These are phyloP conservation scores for Triops cancriformis DNA, from an alignment of 1,140 invertebrate genomes.

Conservation along the genomic window DNA sequence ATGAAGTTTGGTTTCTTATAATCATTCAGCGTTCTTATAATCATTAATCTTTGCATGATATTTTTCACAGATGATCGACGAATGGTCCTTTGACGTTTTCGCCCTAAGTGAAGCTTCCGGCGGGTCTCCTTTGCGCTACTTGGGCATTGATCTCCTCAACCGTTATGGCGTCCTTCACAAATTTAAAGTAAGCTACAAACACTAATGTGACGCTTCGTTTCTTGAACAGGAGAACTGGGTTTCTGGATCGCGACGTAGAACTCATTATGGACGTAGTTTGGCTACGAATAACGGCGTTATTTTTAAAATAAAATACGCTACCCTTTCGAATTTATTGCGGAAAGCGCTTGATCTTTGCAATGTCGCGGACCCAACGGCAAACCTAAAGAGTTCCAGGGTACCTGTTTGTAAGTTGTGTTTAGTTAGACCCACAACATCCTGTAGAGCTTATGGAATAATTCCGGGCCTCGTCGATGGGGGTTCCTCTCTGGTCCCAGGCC, in stretches of 20 bases:
- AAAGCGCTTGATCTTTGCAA: background rate
- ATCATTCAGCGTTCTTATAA: conserved; percentile 18
- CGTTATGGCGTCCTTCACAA: conserved; percentile 92
- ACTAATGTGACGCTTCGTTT: background rate
- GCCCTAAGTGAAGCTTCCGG: conserved; percentile 71
- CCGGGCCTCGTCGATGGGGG: no score
- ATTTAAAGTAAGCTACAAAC: conserved; percentile 61
- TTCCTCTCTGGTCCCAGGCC: no score
- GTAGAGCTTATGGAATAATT: no score
- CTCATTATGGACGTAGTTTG: no score
- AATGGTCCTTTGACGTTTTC: conserved; percentile 95
- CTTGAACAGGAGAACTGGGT: no score
- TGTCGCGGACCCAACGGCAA: background rate
- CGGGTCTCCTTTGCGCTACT: conserved; percentile 78
- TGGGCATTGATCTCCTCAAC: conserved; percentile 89
- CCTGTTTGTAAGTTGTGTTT: no score
- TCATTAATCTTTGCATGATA: conserved; percentile 16
- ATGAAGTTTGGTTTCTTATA: background rate
- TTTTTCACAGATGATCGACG: conserved; percentile 63
- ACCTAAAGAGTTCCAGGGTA: background rate
- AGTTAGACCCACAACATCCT: no score
- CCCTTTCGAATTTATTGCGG: no score
- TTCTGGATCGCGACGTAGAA: no score
- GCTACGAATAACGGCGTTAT: no score
- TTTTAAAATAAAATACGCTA: no score